Conservation (phyloP, 2,113 vertebrate species). For the Saimiri boliviensis region DNA sequence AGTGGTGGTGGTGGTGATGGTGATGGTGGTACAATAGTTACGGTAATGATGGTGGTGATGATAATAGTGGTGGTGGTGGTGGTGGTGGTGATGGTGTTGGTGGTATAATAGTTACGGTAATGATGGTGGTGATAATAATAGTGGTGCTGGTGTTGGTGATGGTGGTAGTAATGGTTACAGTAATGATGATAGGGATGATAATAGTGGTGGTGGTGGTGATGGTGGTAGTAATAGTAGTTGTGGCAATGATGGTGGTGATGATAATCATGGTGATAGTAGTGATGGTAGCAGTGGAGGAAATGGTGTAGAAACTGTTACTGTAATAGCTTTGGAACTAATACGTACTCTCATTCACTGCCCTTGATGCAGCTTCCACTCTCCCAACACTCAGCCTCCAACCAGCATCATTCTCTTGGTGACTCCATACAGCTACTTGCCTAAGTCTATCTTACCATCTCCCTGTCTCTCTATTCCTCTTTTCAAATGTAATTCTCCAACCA, state of each 20-base stretch:
- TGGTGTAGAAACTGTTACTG: not conserved
- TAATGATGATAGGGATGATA: too few species aligned
- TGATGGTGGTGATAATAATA: too few species aligned
- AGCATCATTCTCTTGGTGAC: not conserved
- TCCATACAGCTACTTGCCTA: not conserved
- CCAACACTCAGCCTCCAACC: not conserved
- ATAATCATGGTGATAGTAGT: not conserved
- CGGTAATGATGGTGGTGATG: too few species aligned
- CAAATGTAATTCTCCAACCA: not conserved
- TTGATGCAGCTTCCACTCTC: not conserved
- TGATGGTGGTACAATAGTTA: too few species aligned
- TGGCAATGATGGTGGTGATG: too few species aligned
- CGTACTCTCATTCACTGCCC: too few species aligned
- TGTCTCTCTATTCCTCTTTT: not conserved
- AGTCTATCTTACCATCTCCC: not conserved
- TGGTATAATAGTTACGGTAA: too few species aligned
- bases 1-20: too few species aligned
- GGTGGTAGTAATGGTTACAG: not conserved
- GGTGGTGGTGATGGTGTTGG: too few species aligned
- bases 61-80: too few species aligned
- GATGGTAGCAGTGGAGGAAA: not conserved
- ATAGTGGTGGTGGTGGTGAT: rapidly evolving
- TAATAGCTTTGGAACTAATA: not conserved
- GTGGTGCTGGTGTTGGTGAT: not conserved
- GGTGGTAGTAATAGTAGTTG: rapidly evolving